These are phyloP conservation scores for Gavia stellata DNA, from an alignment of 2,113 vertebrate species.

Conservation along the genomic window DNA sequence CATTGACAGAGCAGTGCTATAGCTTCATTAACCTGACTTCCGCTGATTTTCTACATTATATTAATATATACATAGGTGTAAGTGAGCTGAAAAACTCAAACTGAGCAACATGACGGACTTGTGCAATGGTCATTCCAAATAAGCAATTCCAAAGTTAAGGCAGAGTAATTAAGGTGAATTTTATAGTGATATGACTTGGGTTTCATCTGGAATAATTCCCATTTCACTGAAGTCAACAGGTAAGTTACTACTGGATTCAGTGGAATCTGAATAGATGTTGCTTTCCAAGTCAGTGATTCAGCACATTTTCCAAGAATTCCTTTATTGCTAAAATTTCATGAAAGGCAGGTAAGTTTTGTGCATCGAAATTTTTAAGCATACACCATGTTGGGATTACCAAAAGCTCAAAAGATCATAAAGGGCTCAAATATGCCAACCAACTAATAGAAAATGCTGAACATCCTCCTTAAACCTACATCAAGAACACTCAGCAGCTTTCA, in stretches of 20 bases:
- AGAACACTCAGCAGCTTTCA: background rate
- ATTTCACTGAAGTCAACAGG: background rate
- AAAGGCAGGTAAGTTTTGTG: background rate
- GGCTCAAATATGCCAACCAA: background rate
- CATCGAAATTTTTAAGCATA: background rate
- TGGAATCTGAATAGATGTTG: background rate
- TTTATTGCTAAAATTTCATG: background rate
- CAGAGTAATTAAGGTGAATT: background rate
- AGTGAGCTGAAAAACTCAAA: background rate
- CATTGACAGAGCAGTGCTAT: background rate
- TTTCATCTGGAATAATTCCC: background rate
- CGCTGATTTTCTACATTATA: background rate
- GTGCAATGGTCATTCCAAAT: background rate
- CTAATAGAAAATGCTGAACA: background rate
- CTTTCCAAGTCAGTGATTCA: background rate
- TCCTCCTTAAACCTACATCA: fast-evolving
- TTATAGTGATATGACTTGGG: background rate
- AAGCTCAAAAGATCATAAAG: background rate
- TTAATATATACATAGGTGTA: background rate
- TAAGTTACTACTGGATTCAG: background rate
- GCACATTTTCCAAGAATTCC: background rate
- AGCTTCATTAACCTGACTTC: background rate
- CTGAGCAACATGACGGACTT: background rate
- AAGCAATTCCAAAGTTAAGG: background rate
- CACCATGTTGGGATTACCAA: background rate